These are phyloP conservation scores for Aldabrachelys gigantea DNA, from an alignment of 2,113 vertebrate species.

Conservation along the genomic window DNA sequence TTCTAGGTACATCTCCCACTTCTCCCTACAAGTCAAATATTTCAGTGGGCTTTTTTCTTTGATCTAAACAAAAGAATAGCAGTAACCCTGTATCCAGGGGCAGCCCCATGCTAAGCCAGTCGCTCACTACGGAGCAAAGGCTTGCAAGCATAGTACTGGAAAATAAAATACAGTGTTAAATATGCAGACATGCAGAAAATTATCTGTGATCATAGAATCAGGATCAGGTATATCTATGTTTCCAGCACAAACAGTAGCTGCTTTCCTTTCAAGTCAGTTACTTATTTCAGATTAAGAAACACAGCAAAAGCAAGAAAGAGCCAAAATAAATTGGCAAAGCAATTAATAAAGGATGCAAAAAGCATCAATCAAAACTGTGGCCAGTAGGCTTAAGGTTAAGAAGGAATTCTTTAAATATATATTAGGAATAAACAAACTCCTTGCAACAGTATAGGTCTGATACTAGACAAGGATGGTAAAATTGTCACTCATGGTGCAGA, in stretches of 20 bases:
- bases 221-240: not conserved
- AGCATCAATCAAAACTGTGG: not conserved
- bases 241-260: not conserved
- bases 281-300: accelerated
- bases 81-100: not conserved
- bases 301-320: not conserved
- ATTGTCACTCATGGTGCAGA: accelerated
- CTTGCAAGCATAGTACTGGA: not conserved
- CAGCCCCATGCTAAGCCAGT: not conserved
- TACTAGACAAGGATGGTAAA: not conserved
- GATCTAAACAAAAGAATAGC: not conserved
- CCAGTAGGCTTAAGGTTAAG: not conserved
- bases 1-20: not conserved
- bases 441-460: not conserved
- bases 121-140: not conserved
- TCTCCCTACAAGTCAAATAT: not conserved
- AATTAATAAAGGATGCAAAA: constrained; percentile 17
- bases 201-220: not conserved
- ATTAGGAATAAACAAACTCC: not conserved
- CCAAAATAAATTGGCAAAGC: constrained; percentile 1
- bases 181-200: accelerated
- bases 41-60: not conserved
- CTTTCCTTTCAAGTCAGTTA: accelerated
- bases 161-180: not conserved
- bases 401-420: not conserved